Percentiles rank a stretch among this genome's conserved stretches.
These are phyloP conservation scores for Tetranychus piercei DNA, from an alignment of 2,888 invertebrate species.

Conservation along the genomic window DNA sequence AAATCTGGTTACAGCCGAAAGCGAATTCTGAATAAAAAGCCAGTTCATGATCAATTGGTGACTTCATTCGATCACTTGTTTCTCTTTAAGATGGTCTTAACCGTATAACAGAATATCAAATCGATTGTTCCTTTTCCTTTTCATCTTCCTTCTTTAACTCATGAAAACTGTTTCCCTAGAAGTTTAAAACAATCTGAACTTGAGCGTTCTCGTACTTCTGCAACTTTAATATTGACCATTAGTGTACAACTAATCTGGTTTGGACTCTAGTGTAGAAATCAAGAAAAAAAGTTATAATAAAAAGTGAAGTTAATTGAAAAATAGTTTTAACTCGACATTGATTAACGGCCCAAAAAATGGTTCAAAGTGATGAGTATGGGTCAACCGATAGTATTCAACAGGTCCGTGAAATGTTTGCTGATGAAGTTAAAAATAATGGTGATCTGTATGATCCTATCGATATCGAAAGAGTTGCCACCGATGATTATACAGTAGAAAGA, in stretches of 20 bases:
- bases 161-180: too few relatives aligned
- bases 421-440: neutral
- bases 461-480: conserved; percentile 15
- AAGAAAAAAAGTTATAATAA: too few relatives aligned
- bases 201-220: too few relatives aligned
- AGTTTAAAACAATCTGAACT: too few relatives aligned
- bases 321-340: too few relatives aligned
- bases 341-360: too few relatives aligned
- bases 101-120: neutral
- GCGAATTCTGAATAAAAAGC: neutral
- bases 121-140: too few relatives aligned
- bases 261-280: too few relatives aligned
- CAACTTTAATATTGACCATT: too few relatives aligned
- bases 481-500: conserved; percentile 16
- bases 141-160: too few relatives aligned
- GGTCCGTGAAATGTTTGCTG: neutral
- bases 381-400: neutral
- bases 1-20: neutral
- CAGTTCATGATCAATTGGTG: neutral
- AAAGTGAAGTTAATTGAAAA: too few relatives aligned
- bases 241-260: too few relatives aligned
- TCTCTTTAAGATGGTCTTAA: neutral
- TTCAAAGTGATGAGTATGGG: neutral
- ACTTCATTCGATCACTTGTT: neutral
- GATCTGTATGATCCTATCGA: conserved; percentile 17